Conservation (phyloP, 1,140 invertebrate species). For the Lucilia sericata region DNA sequence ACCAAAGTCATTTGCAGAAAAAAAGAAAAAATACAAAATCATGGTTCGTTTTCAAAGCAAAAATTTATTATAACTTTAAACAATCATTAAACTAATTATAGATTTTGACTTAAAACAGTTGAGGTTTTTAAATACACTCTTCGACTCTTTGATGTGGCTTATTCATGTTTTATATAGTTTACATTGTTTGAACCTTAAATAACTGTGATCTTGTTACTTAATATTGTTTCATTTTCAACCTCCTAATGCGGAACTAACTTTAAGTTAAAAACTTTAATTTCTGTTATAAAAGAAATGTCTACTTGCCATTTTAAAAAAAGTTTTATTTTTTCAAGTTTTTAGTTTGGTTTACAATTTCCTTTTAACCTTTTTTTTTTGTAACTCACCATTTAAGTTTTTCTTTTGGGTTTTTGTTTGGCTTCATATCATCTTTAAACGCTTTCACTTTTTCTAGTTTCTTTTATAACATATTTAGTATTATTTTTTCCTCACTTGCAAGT, state of each 20-base stretch:
- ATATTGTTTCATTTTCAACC: background rate
- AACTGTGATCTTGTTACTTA: slow-evolving; percentile 19
- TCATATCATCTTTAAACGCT: slow-evolving; percentile 16
- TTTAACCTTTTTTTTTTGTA: background rate
- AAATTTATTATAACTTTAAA: background rate
- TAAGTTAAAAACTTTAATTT: background rate
- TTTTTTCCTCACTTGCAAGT: background rate
- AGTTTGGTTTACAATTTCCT: background rate
- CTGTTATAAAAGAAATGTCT: too few relatives aligned
- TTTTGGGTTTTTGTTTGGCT: background rate
- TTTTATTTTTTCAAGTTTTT: background rate
- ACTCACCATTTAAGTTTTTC: background rate
- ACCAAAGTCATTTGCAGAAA: background rate
- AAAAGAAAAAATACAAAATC: background rate
- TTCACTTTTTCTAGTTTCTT: background rate
- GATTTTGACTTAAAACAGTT: background rate
- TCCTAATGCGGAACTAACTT: slow-evolving; percentile 7
- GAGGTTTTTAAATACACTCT: too few relatives aligned
- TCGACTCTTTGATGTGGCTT: too few relatives aligned
- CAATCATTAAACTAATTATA: background rate
- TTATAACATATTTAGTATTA: background rate
- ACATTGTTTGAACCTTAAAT: background rate
- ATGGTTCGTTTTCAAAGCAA: background rate
- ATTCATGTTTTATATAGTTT: too few relatives aligned
- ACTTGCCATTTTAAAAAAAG: background rate